Percentiles rank a stretch among this genome's conserved stretches.
Conservation (phyloP, 2,888 invertebrate species). For the Drosophila tanythrix region DNA sequence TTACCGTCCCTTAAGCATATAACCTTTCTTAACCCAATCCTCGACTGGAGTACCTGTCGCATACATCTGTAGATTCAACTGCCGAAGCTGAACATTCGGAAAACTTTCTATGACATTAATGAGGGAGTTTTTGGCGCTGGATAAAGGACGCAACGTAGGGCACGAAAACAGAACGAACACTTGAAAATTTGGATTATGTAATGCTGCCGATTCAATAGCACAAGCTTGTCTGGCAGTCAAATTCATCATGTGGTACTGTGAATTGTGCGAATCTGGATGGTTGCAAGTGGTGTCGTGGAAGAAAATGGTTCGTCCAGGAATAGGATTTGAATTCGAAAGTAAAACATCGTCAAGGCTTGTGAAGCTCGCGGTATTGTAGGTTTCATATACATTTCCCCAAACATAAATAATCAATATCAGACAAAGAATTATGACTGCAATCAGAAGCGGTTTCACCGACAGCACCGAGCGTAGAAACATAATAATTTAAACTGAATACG, state of each 20-base stretch:
- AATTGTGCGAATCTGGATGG: not conserved
- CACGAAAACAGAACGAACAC: slow-evolving; percentile 83
- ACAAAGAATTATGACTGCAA: not conserved
- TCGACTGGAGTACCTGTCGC: slow-evolving; percentile 81
- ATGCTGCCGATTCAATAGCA: slow-evolving; percentile 84
- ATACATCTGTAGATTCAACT: slow-evolving; percentile 81
- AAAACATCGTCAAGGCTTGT: slow-evolving; percentile 75
- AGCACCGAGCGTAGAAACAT: not conserved
- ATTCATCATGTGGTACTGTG: slow-evolving; percentile 47
- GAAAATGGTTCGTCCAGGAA: slow-evolving; percentile 81
- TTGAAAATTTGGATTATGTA: slow-evolving; percentile 81
- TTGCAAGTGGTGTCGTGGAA: slow-evolving; percentile 84
- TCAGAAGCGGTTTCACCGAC: not conserved
- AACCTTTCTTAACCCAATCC: slow-evolving; percentile 79
- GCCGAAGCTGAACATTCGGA: slow-evolving; percentile 80
- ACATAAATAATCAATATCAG: not conserved
- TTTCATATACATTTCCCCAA: not conserved
- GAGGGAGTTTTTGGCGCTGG: slow-evolving; percentile 40
- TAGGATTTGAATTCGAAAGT: slow-evolving; percentile 70
- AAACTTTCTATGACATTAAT: slow-evolving; percentile 77
- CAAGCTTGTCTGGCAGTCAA: slow-evolving; percentile 83
- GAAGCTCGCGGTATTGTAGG: not conserved
- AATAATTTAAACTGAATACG: not conserved
- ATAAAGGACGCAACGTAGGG: slow-evolving; percentile 58
- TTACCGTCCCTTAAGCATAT: slow-evolving; percentile 70